Conservation (phyloP, 2,888 invertebrate species). For the Microctonus brassicae region DNA sequence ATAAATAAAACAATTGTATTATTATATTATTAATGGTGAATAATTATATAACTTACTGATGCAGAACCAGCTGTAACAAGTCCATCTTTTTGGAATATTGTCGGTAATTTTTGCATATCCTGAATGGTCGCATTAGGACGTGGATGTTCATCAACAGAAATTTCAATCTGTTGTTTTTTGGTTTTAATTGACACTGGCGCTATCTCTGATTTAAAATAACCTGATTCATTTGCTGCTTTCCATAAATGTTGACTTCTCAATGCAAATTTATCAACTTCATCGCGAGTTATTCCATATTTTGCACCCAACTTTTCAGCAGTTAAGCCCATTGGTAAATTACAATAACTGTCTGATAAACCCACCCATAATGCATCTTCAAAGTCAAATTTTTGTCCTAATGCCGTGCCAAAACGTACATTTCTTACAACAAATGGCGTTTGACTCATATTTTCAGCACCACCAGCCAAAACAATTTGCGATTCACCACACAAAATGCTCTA, state of each 20-base stretch:
- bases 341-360: conserved; percentile 88
- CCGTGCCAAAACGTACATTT: conserved; percentile 89
- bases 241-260: conserved; percentile 88
- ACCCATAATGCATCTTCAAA: conserved; percentile 94
- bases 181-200: conserved; percentile 86
- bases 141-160: conserved; percentile 94
- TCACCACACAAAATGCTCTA: conserved; percentile 89
- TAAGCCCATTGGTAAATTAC: conserved; percentile 94
- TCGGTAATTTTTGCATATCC: conserved; percentile 84
- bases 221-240: conserved; percentile 91
- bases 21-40: background rate
- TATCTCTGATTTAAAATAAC: conserved; percentile 91
- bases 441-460: conserved; percentile 97
- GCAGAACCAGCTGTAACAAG: conserved; percentile 95
- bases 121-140: conserved; percentile 90
- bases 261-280: conserved; percentile 89
- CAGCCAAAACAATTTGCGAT: conserved; percentile 88
- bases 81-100: conserved; percentile 95
- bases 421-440: conserved; percentile 89
- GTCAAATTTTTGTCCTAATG: conserved; percentile 80
- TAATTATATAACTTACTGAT: conserved; percentile 76
- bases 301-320: conserved; percentile 95
- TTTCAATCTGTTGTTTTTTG: conserved; percentile 84
- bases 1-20: background rate
- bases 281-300: conserved; percentile 83